A percentile compares a stretch with the other conserved stretches of the same genome.
Conservation (phyloP, 2,797 vertebrate genomes). For the Sylvia borin region DNA sequence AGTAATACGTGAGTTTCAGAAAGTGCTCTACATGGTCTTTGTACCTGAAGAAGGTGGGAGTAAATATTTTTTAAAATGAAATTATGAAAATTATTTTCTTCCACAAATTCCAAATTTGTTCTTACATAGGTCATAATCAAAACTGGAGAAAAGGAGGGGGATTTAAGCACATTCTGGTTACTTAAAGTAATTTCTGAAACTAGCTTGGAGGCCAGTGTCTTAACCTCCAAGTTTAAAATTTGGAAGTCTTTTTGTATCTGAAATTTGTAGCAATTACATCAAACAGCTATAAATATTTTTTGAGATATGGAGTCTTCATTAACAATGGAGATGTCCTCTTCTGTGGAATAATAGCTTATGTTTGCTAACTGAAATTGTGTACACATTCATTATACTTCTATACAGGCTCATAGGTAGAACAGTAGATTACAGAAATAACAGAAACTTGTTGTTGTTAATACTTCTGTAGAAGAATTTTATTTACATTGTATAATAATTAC, state of each 20-base stretch:
- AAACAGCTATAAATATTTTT: neutral
- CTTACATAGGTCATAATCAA: neutral
- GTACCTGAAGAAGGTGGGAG: neutral
- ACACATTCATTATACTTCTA: neutral
- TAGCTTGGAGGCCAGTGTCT: neutral
- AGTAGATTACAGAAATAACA: neutral
- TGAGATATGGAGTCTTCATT: neutral
- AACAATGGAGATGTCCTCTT: neutral
- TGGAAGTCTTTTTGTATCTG: neutral
- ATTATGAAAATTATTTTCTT: neutral
- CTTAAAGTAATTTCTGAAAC: constrained; percentile 46
- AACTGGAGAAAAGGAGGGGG: rapidly evolving
- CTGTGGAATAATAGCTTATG: neutral
- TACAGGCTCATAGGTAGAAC: neutral
- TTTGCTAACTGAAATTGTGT: neutral
- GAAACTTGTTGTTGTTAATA: neutral
- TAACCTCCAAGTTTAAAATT: neutral
- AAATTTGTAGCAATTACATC: neutral
- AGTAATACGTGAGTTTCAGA: constrained; percentile 34
- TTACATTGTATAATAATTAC: neutral
- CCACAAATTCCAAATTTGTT: neutral
- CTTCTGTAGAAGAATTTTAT: neutral
- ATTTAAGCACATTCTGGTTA: neutral
- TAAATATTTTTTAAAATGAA: rapidly evolving
- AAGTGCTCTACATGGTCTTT: neutral